Conservation (phyloP, 2,113 vertebrate genomes). For the Chloropsis hardwickii region DNA sequence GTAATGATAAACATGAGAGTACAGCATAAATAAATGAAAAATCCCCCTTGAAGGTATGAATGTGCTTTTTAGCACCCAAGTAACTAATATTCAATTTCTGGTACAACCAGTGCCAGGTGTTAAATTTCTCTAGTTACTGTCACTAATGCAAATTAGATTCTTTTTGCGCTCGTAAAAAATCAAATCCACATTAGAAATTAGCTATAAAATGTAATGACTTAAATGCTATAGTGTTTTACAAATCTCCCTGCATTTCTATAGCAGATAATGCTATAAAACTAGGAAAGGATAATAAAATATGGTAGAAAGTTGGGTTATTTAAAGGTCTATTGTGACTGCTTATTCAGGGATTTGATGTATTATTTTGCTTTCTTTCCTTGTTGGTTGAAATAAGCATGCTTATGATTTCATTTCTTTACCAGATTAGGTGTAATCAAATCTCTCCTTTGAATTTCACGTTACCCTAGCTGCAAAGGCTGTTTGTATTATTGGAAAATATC, state of each 20-base stretch:
- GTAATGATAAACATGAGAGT: constrained; percentile 76
- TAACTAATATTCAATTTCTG: constrained; percentile 83
- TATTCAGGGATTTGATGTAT: constrained; percentile 72
- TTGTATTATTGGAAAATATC: constrained; percentile 65
- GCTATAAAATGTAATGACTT: constrained; percentile 88
- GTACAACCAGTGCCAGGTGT: constrained; percentile 81
- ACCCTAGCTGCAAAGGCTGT: constrained; percentile 53
- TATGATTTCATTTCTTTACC: constrained; percentile 70
- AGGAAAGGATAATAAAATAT: constrained; percentile 79
- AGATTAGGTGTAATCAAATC: constrained; percentile 69
- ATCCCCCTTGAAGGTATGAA: constrained; percentile 74
- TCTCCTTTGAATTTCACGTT: constrained; percentile 66
- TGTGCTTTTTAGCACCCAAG: constrained; percentile 76
- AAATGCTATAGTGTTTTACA: constrained; percentile 86
- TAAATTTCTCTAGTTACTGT: constrained; percentile 87
- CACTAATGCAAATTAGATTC: constrained; percentile 88
- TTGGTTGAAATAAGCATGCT: constrained; percentile 65
- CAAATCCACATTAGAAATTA: constrained; percentile 88
- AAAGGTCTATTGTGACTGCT: constrained; percentile 82
- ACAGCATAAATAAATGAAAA: constrained; percentile 77
- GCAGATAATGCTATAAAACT: constrained; percentile 80
- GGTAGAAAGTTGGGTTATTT: constrained; percentile 80
- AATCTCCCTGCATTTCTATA: constrained; percentile 80
- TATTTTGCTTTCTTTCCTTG: constrained; percentile 64
- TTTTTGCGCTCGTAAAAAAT: constrained; percentile 84